Conservation (phyloP, 1,140 invertebrate species). For the Bathynomus jamesi region DNA sequence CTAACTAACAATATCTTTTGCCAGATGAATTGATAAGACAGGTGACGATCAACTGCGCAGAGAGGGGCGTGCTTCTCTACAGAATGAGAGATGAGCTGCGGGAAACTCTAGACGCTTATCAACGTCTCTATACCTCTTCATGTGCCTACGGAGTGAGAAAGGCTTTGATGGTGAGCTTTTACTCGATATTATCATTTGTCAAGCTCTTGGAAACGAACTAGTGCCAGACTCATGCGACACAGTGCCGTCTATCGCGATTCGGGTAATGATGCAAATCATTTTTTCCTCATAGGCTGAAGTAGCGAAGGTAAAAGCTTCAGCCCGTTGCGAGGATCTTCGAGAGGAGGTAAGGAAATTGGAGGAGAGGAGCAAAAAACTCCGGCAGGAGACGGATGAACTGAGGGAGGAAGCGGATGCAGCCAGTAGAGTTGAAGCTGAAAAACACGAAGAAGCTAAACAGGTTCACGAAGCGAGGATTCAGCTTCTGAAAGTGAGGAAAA, state of each 20-base stretch:
- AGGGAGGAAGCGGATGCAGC: background rate
- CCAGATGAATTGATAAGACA: conserved; percentile 84
- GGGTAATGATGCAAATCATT: too few species aligned
- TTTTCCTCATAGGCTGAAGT: background rate
- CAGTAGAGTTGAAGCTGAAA: background rate
- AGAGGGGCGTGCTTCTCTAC: conserved; percentile 85
- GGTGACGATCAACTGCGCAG: conserved; percentile 94
- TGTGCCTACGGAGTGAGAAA: conserved; percentile 97
- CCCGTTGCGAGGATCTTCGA: background rate
- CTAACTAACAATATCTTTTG: too few species aligned
- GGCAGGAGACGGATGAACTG: background rate
- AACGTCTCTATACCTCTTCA: conserved; percentile 91
- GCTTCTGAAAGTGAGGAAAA: background rate
- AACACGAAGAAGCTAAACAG: background rate
- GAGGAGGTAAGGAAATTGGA: background rate
- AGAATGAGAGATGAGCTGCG: conserved; percentile 88
- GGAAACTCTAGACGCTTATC: conserved; percentile 92
- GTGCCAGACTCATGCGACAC: too few species aligned
- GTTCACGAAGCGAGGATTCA: background rate
- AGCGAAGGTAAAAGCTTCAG: background rate
- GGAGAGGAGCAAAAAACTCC: background rate
- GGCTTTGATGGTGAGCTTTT: conserved; percentile 53
- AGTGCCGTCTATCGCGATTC: too few species aligned
- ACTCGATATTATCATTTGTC: too few species aligned
- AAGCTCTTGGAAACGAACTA: too few species aligned